These are phyloP conservation scores for Lysiphlebus fabarum DNA, from an alignment of 1,140 invertebrate species.

Conservation along the genomic window DNA sequence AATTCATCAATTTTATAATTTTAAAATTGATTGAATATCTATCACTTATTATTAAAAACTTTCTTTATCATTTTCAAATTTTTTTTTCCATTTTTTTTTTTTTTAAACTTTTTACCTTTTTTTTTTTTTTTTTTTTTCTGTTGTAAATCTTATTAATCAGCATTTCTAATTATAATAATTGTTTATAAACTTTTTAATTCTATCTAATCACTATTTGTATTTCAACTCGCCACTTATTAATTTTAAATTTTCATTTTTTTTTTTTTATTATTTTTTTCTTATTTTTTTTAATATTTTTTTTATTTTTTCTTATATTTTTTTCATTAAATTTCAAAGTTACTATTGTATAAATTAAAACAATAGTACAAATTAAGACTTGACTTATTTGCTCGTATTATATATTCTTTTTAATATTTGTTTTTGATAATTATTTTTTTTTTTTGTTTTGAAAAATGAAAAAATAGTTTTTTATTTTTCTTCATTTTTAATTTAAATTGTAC, in stretches of 20 bases:
- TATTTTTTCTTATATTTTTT: not conserved
- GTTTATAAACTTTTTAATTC: slow-evolving; percentile 11
- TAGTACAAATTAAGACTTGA: no score
- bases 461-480: no score
- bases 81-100: not conserved
- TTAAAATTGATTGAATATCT: not conserved
- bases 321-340: not conserved
- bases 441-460: no score
- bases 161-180: slow-evolving; percentile 13
- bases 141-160: slow-evolving; percentile 11
- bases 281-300: slow-evolving; percentile 13
- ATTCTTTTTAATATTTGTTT: no score
- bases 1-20: slow-evolving; percentile 28
- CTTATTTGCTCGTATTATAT: no score
- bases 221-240: not conserved
- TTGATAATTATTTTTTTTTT: no score
- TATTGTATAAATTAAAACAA: no score
- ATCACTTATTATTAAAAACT: slow-evolving; percentile 6
- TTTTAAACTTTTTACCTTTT: slow-evolving; percentile 12
- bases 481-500: no score
- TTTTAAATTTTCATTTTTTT: slow-evolving; percentile 10
- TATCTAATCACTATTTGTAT: slow-evolving; percentile 18
- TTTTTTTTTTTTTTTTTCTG: not conserved
- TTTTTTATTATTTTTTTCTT: slow-evolving; percentile 17
- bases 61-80: not conserved